These are phyloP conservation scores for Benitochromis conjunctus DNA, from an alignment of 2,113 vertebrate species.

Conservation along the genomic window DNA sequence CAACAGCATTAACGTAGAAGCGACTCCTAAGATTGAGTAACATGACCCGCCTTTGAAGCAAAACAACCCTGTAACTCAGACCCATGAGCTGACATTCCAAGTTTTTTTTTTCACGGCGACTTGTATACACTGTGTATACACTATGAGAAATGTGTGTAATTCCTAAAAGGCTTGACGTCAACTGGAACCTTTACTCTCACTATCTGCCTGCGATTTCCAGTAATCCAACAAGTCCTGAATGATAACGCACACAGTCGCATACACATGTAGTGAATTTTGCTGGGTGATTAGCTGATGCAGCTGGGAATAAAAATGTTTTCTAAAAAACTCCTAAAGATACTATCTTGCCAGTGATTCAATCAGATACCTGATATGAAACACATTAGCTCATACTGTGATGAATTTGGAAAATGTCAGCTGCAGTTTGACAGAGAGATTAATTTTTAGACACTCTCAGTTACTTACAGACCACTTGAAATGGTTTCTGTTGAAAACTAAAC, in stretches of 20 bases:
- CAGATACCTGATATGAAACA: slow-evolving; percentile 38
- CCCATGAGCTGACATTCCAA: slow-evolving; percentile 16
- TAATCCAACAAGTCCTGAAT: slow-evolving; percentile 34
- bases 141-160: slow-evolving; percentile 26
- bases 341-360: neutral
- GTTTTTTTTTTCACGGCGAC: neutral
- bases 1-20: slow-evolving; percentile 27
- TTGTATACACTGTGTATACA: slow-evolving; percentile 17
- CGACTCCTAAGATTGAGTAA: slow-evolving; percentile 51
- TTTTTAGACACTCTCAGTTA: neutral
- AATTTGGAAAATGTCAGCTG: neutral
- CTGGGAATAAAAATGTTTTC: slow-evolving; percentile 15
- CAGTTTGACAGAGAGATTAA: neutral
- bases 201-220: slow-evolving; percentile 53
- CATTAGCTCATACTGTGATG: neutral
- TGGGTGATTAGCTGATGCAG: slow-evolving; percentile 15
- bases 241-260: slow-evolving; percentile 18
- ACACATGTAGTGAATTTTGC: slow-evolving; percentile 6
- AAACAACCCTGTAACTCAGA: slow-evolving; percentile 27
- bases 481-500: neutral
- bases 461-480: neutral
- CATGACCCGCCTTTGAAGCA: slow-evolving; percentile 31
- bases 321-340: slow-evolving; percentile 1
- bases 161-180: slow-evolving; percentile 59
- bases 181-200: slow-evolving; percentile 33